Evolutionary conservation across 2,113 vertebrate species (phyloP).

Genomic region (Phaethon lepturus): DNA sequence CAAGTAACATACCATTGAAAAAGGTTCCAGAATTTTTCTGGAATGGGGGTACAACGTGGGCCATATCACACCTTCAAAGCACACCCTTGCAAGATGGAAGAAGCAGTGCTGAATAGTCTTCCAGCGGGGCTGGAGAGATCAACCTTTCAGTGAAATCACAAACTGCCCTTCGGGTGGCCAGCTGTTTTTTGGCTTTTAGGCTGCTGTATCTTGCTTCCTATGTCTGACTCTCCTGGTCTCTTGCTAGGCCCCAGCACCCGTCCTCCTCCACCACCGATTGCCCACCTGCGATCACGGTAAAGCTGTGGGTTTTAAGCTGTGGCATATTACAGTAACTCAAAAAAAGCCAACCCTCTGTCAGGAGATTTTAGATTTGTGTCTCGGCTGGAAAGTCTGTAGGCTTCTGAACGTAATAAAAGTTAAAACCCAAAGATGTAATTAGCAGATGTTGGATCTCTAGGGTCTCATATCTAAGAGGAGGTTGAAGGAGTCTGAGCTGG

Average conservation of each 20-base stretch:
- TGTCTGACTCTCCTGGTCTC: background rate
- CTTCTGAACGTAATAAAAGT: background rate
- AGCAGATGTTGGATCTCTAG: background rate
- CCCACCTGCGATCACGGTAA: background rate
- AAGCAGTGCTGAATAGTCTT: background rate
- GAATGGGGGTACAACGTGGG: accelerated
- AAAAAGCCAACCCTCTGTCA: background rate
- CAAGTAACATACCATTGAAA: background rate
- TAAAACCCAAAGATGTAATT: background rate
- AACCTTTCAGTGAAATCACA: background rate
- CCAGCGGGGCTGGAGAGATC: background rate
- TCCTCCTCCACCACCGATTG: background rate
- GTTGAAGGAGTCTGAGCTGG: background rate
- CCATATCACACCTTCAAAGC: background rate
- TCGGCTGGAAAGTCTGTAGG: background rate
- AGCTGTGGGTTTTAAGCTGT: background rate
- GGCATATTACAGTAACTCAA: background rate
- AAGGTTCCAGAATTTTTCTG: background rate
- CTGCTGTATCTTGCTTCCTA: background rate
- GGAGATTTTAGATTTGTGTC: background rate
- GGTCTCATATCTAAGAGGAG: background rate
- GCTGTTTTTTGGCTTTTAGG: background rate
- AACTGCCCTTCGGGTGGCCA: background rate
- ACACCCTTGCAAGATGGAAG: background rate
- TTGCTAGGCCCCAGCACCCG: background rate